Base-by-base conservation (phyloP, 2,888 invertebrate species). In the Bimastos eiseni region DNA sequence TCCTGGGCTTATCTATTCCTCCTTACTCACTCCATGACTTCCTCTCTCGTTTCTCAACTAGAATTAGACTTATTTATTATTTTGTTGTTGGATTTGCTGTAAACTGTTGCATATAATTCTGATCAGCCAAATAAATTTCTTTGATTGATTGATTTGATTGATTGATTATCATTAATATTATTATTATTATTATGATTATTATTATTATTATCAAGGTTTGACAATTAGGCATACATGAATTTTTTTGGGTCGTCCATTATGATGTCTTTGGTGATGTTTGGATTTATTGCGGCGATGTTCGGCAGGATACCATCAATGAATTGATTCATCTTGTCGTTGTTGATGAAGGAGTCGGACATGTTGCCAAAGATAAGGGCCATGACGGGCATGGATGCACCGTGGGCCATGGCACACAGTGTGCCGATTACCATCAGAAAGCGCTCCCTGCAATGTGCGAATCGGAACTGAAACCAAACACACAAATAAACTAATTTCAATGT, bases 361-460 rank as follows among this genome's bases (percentile, higher is more conserved):
- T 93, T 93, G 15, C 95, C 95, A 90, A 95, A 95, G 37, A 95
- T 93, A 21, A 95, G 93, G 91, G 95, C 93, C 94, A 95, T 94
- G n/a, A 92, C 37, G 0, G 95, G 95, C 36, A 94, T 91, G 19
- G 94, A 93, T 13, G 93, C 92, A 0, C 95, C 95, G 55, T 94
- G 94, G 36, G 92, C 91, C 15, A 91, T 33, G 0, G 94, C 94
- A 89, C 92, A 92, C 0, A 94, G 4, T 0, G 93, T 92, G 0
- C 94, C 95, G 30, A 94, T 33, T 0, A 94, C n/a, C 93, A 95
- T 94, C 89, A 94, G 92, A 8, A 94, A 34, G 0, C 91, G 90
- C 91, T 95, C 95, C 44, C 92, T 37, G 49, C 92, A 92, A 49
- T 92, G 93, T 4, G 94, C 93, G 92, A 93, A 95, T 36, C 94